These are phyloP conservation scores for Ceuthmochares aereus DNA, from an alignment of 2,113 vertebrate species.

Conservation along the genomic window DNA sequence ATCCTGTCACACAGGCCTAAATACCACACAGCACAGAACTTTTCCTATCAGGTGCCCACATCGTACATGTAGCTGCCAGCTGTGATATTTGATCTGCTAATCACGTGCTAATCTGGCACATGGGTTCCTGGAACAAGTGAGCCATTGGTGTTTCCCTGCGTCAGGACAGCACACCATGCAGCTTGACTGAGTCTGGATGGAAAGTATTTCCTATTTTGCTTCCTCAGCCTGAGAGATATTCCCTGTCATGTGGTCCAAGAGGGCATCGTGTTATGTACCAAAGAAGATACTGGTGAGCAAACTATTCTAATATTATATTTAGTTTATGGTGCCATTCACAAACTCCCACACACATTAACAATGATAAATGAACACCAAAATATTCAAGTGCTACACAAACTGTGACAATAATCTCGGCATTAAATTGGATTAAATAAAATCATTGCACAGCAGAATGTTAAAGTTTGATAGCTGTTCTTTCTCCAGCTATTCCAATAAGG, in stretches of 20 bases:
- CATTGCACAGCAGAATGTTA: conserved; percentile 17
- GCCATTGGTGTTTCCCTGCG: not conserved
- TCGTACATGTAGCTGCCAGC: not conserved
- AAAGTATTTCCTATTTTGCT: not conserved
- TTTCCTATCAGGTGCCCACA: not conserved
- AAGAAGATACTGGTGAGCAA: not conserved
- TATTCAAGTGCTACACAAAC: conserved; percentile 27
- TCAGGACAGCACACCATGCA: not conserved
- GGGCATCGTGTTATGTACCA: not conserved
- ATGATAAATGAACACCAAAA: conserved; percentile 52
- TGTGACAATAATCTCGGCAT: not conserved
- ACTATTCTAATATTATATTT: conserved; percentile 28
- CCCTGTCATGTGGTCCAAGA: not conserved
- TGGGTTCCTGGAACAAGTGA: not conserved
- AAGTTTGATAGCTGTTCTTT: conserved; percentile 3
- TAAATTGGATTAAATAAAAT: conserved; percentile 17
- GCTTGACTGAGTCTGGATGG: not conserved
- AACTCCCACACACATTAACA: conserved; percentile 42
- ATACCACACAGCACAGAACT: not conserved
- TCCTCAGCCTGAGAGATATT: not conserved
- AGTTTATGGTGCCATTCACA: conserved; percentile 26
- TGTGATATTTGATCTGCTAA: not conserved
- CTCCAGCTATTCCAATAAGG: conserved; percentile 25
- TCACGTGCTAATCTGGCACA: not conserved
- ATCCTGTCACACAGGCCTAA: not conserved